Evolutionary conservation across 2,888 invertebrate genomes (phyloP).

Genomic region (Calameuta filiformis): DNA sequence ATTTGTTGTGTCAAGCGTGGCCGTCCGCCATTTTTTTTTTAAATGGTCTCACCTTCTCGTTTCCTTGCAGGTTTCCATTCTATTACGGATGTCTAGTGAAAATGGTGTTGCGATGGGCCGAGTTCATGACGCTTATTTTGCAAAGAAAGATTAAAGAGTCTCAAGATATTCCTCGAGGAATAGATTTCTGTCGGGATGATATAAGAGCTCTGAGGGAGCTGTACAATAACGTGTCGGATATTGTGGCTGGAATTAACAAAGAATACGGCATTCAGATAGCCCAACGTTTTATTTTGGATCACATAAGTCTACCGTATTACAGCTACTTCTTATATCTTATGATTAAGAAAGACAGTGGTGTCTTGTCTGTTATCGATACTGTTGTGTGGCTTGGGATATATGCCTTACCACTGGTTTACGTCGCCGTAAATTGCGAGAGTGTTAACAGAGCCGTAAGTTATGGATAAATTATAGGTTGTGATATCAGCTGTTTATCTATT

Average conservation of each 20-base stretch:
- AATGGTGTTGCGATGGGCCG: background rate
- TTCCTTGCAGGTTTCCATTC: background rate
- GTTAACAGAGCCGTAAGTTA: background rate
- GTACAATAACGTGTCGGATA: background rate
- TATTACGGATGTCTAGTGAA: background rate
- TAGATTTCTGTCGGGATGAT: background rate
- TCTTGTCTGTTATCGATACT: background rate
- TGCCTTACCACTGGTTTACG: background rate
- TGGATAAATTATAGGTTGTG: background rate
- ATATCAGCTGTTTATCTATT: background rate
- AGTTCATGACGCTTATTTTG: background rate
- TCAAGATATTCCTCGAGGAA: background rate
- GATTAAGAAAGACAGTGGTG: background rate
- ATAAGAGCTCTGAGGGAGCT: background rate
- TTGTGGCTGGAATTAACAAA: background rate
- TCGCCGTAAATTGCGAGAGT: background rate
- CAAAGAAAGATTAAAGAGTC: background rate
- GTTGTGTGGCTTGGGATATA: background rate
- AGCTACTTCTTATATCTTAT: background rate
- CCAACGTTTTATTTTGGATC: background rate
- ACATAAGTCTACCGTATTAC: background rate
- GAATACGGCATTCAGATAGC: background rate
- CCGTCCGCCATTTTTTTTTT: background rate
- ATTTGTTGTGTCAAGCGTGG: background rate
- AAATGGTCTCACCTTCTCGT: background rate